Evolutionary conservation across 1,140 invertebrate genomes (phyloP), one percentile per base, ranked within the genome.

Genomic region (Scaptodrosophila lebanonensis): DNA sequence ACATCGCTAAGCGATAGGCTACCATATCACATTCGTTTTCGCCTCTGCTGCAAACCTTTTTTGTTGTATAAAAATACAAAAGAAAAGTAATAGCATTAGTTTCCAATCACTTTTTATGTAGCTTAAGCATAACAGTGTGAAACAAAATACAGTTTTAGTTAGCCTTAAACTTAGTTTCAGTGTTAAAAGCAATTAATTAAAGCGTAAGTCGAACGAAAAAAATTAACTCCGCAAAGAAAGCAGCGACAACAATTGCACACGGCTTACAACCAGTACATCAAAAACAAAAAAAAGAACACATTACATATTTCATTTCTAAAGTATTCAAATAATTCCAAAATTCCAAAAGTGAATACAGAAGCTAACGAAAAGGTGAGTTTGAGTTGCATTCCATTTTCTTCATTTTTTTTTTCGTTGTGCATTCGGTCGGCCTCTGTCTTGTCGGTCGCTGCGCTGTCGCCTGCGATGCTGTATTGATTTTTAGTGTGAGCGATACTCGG

Each of bases 381-480:
- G 32, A 44, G 39, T 57, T 32, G 15, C 22, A 29, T 39, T 30
- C 25, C 16, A 27, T 27, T 42, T 48, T 57, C 39, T 32, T 44
- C n/a, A n/a, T 71, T 68, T 50, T 48, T 56, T 51, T 50, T 50
- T 71, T 57, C 73, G 65, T 57, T 25, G 22, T 25, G 8, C 3
- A 4, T 72, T 69, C 60, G 35, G 47, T 58, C 45, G 60, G 40
- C 42, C 60, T 59, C 32, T 36, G 27, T n/a, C n/a, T n/a, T n/a
- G n/a, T n/a, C n/a, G n/a, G n/a, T n/a, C n/a, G n/a, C n/a, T n/a
- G n/a, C n/a, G n/a, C n/a, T n/a, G n/a, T n/a, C n/a, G n/a, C n/a
- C n/a, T n/a, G 70, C 73, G 73, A 79, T 79, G 73, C 73, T 79
- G 75, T 79, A 79, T 79, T 79, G 73, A 79, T 76, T 77, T 65